Percentiles rank a stretch among this genome's conserved stretches.
Conservation (phyloP, 2,113 vertebrate genomes). For the Gallinago jamesoni region DNA sequence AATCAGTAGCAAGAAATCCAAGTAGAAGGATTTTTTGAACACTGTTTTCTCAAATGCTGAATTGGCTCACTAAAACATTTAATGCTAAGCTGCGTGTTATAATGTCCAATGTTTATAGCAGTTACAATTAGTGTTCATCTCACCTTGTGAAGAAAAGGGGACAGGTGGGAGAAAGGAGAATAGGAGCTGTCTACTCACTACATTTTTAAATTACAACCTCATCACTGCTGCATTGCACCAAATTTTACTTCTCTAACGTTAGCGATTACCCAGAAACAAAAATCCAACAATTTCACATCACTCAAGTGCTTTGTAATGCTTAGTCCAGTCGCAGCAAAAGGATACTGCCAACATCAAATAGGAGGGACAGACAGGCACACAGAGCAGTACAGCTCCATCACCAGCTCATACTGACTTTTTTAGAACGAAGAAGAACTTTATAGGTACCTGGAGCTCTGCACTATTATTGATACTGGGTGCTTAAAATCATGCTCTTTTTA, state of each 20-base stretch:
- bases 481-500: not conserved
- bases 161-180: not conserved
- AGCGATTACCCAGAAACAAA: not conserved
- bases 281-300: not conserved
- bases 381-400: not conserved
- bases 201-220: not conserved
- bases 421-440: not conserved
- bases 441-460: not conserved
- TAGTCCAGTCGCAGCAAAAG: not conserved
- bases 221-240: not conserved
- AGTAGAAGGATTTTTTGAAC: not conserved
- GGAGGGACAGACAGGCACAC: not conserved
- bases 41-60: not conserved
- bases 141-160: not conserved
- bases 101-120: not conserved
- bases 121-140: not conserved
- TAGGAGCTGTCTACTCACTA: not conserved
- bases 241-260: not conserved
- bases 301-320: not conserved
- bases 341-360: not conserved
- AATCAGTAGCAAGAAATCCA: not conserved
- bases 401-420: not conserved
- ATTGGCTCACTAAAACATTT: not conserved
- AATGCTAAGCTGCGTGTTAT: not conserved
- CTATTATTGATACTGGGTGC: not conserved